Conservation (phyloP, 2,113 vertebrate species). For the Patagioenas fasciata region DNA sequence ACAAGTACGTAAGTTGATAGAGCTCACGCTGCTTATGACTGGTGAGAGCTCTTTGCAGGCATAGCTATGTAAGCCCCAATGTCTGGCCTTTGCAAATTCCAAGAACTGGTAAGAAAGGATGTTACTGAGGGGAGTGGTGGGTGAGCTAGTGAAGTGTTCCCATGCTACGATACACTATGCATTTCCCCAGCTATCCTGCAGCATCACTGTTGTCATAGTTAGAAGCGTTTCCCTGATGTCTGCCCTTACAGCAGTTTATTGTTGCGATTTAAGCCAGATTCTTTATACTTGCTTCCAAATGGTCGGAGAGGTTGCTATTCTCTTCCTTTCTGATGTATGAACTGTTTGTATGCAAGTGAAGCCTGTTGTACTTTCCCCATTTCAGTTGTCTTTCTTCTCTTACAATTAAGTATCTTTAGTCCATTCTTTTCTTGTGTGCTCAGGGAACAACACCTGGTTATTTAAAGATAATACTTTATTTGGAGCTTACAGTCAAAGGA, state of each 20-base stretch:
- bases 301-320: too few relatives aligned
- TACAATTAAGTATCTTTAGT: background rate
- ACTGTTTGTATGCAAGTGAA: too few relatives aligned
- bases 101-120: background rate
- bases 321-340: too few relatives aligned
- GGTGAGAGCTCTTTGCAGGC: background rate
- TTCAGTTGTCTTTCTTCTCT: background rate
- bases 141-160: background rate
- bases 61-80: background rate
- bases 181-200: too few relatives aligned
- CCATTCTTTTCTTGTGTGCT: background rate
- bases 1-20: conserved; percentile 82
- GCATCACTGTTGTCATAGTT: too few relatives aligned
- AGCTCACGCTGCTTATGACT: background rate
- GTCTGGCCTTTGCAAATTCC: background rate
- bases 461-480: background rate
- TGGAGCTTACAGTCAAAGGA: background rate
- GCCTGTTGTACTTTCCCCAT: too few relatives aligned
- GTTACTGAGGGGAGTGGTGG: background rate
- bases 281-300: too few relatives aligned
- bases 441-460: background rate
- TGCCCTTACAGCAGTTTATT: too few relatives aligned
- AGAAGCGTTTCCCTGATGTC: too few relatives aligned
- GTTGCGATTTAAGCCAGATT: too few relatives aligned
- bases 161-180: background rate